Evolutionary conservation across 2,888 invertebrate species (phyloP), one percentile per base, ranked within the genome.

Genomic region (Ectemnius continuus): DNA sequence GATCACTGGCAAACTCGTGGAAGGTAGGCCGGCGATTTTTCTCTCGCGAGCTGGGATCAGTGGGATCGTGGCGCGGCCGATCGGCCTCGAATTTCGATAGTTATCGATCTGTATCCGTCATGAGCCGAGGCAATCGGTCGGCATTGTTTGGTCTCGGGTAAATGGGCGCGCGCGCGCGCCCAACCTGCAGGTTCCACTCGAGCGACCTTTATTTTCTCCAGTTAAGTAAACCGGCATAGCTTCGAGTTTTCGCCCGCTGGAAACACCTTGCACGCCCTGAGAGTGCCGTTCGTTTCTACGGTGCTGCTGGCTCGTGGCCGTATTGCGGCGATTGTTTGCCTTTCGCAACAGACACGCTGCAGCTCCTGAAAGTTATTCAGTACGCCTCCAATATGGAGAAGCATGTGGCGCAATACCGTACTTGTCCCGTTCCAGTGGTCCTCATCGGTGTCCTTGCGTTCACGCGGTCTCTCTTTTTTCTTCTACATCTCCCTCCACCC

Each of bases 331-430:
- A 88, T 88, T 87, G 88, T 88, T 88, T 86, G 86, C 79, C 84
- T 89, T 89, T 89, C 86, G 86, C 88, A 87, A 88, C 67, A 70
- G 36, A 36, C 36, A 36, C 36, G 36, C 58, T 52, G 57, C 76
- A 72, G 78, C 85, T 86, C 82, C 82, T 82, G 86, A 82, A 86
- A 87, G 85, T 83, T 83, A 85, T 85, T 84, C 85, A 82, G 82
- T 83, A 75, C 76, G 75, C 82, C 83, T 82, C 83, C 81, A 80
- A 84, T 85, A 84, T 78, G 80, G 81, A 79, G 81, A 84, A 80
- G 74, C 71, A 69, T 76, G 70, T 86, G 84, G 75, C 79, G 86
- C 81, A 86, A 86, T 79, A 73, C 77, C 79, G 82, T 83, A 76
- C 84, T 82, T 82, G 84, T 83, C 84, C 75, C 76, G 78, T 85